These are phyloP conservation scores for Cheilosia soror DNA, from an alignment of 2,888 invertebrate species.

Conservation along the genomic window DNA sequence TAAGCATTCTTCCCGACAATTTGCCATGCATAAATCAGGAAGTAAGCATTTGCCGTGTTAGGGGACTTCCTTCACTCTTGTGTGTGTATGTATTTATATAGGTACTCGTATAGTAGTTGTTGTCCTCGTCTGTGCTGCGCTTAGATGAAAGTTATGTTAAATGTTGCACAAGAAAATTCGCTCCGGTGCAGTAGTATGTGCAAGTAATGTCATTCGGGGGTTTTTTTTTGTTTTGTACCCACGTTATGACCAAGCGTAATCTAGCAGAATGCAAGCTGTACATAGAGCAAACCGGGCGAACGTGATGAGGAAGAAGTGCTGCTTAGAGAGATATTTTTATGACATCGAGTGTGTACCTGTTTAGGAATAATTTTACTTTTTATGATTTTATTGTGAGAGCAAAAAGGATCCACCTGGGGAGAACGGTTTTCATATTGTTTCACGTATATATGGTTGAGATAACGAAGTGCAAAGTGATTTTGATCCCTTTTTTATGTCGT, in stretches of 20 bases:
- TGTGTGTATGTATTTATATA: background rate
- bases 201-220: conserved; percentile 34
- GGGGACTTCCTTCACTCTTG: conserved; percentile 52
- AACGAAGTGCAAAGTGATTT: conserved; percentile 68
- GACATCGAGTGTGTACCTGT: conserved; percentile 51
- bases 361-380: conserved; percentile 42
- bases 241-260: conserved; percentile 63
- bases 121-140: conserved; percentile 23
- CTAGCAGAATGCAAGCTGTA: conserved; percentile 55
- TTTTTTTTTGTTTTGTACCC: conserved; percentile 11
- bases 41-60: conserved; percentile 66
- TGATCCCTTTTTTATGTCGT: conserved; percentile 24
- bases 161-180: conserved; percentile 61
- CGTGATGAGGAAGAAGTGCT: conserved; percentile 35
- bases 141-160: conserved; percentile 71
- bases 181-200: conserved; percentile 19
- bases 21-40: conserved; percentile 74
- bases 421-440: conserved; percentile 23
- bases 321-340: conserved; percentile 47
- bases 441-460: conserved; percentile 44
- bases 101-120: background rate
- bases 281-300: background rate
- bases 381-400: conserved; percentile 35
- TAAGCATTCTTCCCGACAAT: conserved; percentile 74
- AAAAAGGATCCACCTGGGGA: background rate